phyloP scores from a whole-genome alignment of 1,140 invertebrate species.

The Dysdera silvatica region DNA sequence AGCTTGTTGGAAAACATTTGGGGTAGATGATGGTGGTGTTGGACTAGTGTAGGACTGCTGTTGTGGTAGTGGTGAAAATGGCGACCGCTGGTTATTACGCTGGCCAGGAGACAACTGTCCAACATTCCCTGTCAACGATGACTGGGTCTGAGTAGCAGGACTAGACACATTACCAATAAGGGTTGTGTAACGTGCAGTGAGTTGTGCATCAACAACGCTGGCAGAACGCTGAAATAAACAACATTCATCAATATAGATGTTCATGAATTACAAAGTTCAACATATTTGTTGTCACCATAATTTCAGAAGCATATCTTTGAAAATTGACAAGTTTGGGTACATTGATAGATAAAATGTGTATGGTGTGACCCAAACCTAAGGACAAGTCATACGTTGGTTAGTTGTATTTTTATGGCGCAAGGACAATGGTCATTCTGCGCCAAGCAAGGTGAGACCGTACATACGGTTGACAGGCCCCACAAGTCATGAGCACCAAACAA shows the following conservation, averaged over 20 bases:
- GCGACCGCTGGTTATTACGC: slow-evolving; percentile 33
- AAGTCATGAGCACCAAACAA: no score
- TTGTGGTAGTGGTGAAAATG: slow-evolving; percentile 15
- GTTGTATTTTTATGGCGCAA: background rate
- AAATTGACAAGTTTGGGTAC: background rate
- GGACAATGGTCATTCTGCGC: no score
- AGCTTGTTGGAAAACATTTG: slow-evolving; percentile 10
- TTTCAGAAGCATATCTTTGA: background rate
- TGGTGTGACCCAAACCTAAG: background rate
- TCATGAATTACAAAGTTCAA: background rate
- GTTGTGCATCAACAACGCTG: slow-evolving; percentile 61
- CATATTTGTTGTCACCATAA: background rate
- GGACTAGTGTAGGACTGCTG: slow-evolving; percentile 23
- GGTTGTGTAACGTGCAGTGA: slow-evolving; percentile 55
- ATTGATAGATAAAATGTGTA: background rate
- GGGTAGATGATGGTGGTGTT: background rate
- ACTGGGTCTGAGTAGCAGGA: slow-evolving; percentile 21
- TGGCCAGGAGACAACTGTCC: slow-evolving; percentile 37
- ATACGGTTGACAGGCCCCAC: no score
- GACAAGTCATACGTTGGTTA: background rate
- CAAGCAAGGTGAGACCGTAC: no score
- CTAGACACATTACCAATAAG: slow-evolving; percentile 21
- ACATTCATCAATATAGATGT: background rate
- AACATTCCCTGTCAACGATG: no score
- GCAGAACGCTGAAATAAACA: slow-evolving; percentile 45